phyloP scores from a whole-genome alignment of 2,797 vertebrate genomes.

The Schizopygopsis malacanthus region DNA sequence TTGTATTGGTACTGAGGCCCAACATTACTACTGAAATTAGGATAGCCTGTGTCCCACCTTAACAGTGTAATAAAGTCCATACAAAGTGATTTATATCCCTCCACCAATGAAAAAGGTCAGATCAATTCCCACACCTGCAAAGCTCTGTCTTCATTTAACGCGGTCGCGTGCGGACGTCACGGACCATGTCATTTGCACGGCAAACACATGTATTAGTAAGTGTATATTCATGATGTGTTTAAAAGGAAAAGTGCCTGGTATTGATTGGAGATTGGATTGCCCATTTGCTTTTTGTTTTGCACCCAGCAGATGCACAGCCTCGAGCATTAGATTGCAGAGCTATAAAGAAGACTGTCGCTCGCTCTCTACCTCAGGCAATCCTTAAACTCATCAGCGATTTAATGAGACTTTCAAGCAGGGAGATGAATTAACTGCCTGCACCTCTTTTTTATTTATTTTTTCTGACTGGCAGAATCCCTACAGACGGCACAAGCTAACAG shows the following conservation, averaged over 20 bases:
- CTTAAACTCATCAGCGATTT: conserved; percentile 79
- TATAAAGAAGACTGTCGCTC: conserved; percentile 65
- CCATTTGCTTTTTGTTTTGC: conserved; percentile 73
- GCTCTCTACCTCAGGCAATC: conserved; percentile 71
- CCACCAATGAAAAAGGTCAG: conserved; percentile 73
- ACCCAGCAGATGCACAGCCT: conserved; percentile 68
- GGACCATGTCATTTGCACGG: conserved; percentile 50
- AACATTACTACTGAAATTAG: conserved; percentile 70
- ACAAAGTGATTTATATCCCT: conserved; percentile 73
- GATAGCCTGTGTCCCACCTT: conserved; percentile 63
- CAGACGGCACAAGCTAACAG: conserved; percentile 42
- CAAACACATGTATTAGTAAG: conserved; percentile 71
- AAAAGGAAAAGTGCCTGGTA: conserved; percentile 63
- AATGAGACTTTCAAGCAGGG: conserved; percentile 80
- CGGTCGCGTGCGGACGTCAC: conserved; percentile 37
- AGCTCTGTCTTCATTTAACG: conserved; percentile 76
- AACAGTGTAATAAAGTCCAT: conserved; percentile 72
- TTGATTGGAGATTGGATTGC: conserved; percentile 67
- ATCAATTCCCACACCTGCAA: conserved; percentile 71
- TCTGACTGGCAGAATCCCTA: conserved; percentile 64
- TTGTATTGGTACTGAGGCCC: conserved; percentile 66
- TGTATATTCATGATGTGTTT: conserved; percentile 66
- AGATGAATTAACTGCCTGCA: conserved; percentile 82
- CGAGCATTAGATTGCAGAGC: conserved; percentile 65
- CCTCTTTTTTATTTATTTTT: conserved; percentile 68